Evolutionary conservation across 2,113 vertebrate genomes (phyloP), one percentile per base, ranked within the genome.

Genomic region (Sprattus sprattus): DNA sequence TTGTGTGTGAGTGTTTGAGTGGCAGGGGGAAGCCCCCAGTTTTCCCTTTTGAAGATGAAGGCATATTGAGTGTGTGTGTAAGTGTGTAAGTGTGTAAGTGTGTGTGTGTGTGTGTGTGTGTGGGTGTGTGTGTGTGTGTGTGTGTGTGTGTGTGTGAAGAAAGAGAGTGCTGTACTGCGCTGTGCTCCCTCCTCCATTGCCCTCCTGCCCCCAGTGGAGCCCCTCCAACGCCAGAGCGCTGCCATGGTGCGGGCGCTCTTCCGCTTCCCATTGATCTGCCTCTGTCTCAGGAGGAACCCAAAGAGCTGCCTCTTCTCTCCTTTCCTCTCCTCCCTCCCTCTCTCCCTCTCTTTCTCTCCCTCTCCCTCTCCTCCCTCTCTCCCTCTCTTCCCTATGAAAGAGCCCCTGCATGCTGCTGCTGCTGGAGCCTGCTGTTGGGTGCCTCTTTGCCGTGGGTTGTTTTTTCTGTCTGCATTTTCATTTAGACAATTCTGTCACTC

Each of bases 11-110:
- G 25, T 39, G 46, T 16, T 28, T 46, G 6, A 39, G 47, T 71
- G 85, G 44, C 52, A 49, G 9, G n/a, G 32, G 86, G 83, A 88
- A 82, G 80, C 82, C 32, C 81, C 54, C 16, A 20, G 52, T 16
- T 16, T 57, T 57, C 4, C 15, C 52, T 20, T 39, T 57, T 57
- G 52, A 57, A 57, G 52, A 57, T 57, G 52, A 57, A 57, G 52
- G 52, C 52, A 57, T 16, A 4, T 4, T 11, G 47, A 49, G 9
- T 9, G 47, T 11, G 47, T 49, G 47, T 49, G 47, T 49, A 25
- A 9, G 81, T 82, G 85, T 81, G 7, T 39, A 47, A 49, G 85
- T 83, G 81, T 57, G 67, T 83, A 32, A 54, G 67, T 54, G 60
- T 54, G 47, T 83, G 67, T 2, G 6, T 46, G 64, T 67, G 44